These are phyloP conservation scores for Alligator mississippiensis DNA, from an alignment of 2,113 vertebrate species.

Conservation along the genomic window DNA sequence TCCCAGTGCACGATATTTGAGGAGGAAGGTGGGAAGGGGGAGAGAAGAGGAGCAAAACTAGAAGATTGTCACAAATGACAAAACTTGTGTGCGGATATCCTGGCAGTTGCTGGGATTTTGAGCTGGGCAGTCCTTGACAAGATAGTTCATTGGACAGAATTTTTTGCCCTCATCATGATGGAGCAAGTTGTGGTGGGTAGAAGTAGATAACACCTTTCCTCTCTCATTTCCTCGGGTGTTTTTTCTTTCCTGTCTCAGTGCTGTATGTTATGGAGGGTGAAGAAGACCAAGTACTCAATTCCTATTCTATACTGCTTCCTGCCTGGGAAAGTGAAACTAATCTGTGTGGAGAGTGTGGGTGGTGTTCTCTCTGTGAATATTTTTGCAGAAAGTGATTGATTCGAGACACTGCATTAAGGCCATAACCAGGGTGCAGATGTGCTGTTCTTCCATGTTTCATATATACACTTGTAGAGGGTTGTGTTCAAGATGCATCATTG, in stretches of 20 bases:
- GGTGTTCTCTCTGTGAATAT: not conserved
- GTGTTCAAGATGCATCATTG: not conserved
- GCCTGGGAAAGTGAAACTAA: not conserved
- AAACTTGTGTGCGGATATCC: not conserved
- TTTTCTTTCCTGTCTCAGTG: not conserved
- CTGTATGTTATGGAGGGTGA: not conserved
- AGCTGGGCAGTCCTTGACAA: no score
- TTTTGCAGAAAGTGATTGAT: not conserved
- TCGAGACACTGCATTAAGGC: not conserved
- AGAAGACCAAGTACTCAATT: not conserved
- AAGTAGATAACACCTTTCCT: not conserved
- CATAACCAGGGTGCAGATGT: accelerated
- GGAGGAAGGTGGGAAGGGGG: no score
- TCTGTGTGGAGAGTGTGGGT: not conserved
- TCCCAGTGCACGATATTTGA: not conserved
- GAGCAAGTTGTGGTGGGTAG: not conserved
- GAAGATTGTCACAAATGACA: not conserved
- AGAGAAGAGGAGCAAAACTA: not conserved
- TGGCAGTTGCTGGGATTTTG: no score
- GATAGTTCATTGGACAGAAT: not conserved
- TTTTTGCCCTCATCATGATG: not conserved
- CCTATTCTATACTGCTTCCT: not conserved
- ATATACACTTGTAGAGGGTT: not conserved
- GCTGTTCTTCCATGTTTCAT: not conserved
- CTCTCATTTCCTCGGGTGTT: not conserved